Conservation (phyloP, 2,113 vertebrate species). For the Corydoras maculifer region DNA sequence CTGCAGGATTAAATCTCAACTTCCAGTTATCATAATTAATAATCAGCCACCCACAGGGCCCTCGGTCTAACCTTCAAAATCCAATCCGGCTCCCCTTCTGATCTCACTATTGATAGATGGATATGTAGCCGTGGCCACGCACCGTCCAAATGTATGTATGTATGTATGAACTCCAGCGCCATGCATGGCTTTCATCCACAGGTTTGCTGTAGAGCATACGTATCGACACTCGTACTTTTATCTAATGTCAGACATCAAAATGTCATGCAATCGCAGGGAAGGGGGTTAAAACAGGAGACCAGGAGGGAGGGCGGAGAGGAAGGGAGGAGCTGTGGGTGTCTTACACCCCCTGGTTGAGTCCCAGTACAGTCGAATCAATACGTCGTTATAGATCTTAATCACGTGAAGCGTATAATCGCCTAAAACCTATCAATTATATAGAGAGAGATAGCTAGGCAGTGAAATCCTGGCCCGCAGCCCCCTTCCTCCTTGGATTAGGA, state of each 20-base stretch:
- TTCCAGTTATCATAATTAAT: slow-evolving; percentile 55
- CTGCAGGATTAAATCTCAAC: slow-evolving; percentile 43
- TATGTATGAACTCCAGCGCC: slow-evolving; percentile 37
- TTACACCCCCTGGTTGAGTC: slow-evolving; percentile 49
- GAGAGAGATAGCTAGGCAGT: slow-evolving; percentile 60
- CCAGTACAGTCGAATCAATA: slow-evolving; percentile 66
- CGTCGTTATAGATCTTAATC: slow-evolving; percentile 74
- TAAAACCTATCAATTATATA: slow-evolving; percentile 76
- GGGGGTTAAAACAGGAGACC: neutral
- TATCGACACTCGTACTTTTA: slow-evolving; percentile 31
- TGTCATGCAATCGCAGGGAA: slow-evolving; percentile 40
- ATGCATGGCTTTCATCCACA: slow-evolving; percentile 39
- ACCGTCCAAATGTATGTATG: slow-evolving; percentile 45
- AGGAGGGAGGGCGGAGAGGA: neutral
- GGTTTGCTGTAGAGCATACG: slow-evolving; percentile 31
- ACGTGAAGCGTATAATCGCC: slow-evolving; percentile 67
- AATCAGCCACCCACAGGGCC: slow-evolving; percentile 43
- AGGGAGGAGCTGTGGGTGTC: slow-evolving; percentile 49
- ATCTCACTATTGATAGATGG: slow-evolving; percentile 42
- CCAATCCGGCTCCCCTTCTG: slow-evolving; percentile 35
- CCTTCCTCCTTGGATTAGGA: slow-evolving; percentile 73
- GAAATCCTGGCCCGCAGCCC: slow-evolving; percentile 72
- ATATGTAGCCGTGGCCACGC: slow-evolving; percentile 25
- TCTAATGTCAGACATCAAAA: slow-evolving; percentile 52
- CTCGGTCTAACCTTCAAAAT: slow-evolving; percentile 43